Percentiles rank a stretch among this genome's conserved stretches.
Evolutionary conservation across 2,888 invertebrate genomes (phyloP).

Genomic region (Meloe dianella): DNA sequence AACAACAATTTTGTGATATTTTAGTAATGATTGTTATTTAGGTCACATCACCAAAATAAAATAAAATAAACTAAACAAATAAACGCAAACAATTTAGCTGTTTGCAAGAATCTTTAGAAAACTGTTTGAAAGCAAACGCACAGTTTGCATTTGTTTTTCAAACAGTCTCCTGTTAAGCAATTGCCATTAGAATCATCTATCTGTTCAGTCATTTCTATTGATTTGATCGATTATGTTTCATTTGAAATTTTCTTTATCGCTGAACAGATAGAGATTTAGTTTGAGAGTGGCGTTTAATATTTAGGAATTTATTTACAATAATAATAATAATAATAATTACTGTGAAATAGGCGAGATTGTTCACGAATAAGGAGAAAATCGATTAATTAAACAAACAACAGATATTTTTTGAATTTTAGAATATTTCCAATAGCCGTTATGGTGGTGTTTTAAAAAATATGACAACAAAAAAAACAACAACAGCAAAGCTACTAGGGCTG

Average conservation of each 20-base stretch:
- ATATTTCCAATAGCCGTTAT: no score
- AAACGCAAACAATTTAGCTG: conserved; percentile 29
- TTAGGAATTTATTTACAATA: conserved; percentile 61
- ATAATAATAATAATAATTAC: conserved; percentile 41
- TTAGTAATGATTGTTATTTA: conserved; percentile 65
- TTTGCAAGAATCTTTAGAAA: neutral
- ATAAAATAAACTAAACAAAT: conserved; percentile 51
- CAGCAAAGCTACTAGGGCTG: neutral
- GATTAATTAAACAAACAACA: conserved; percentile 49
- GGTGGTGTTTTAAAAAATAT: neutral
- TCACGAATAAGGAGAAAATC: conserved; percentile 58
- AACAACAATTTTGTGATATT: conserved; percentile 66
- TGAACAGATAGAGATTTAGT: neutral
- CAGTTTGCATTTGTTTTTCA: conserved; percentile 35
- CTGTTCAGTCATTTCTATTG: conserved; percentile 9
- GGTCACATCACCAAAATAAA: conserved; percentile 62
- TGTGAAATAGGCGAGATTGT: conserved; percentile 58
- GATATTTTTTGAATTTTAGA: conserved; percentile 60
- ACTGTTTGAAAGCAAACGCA: conserved; percentile 4
- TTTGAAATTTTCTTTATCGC: neutral
- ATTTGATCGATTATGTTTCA: neutral
- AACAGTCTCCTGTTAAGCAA: conserved; percentile 42
- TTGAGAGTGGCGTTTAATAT: conserved; percentile 41
- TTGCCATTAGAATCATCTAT: conserved; percentile 33
- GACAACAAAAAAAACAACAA: neutral